Evolutionary conservation across 2,797 vertebrate species (phyloP), one percentile per base, ranked within the genome.

Genomic region (Steatocranus sp.): DNA sequence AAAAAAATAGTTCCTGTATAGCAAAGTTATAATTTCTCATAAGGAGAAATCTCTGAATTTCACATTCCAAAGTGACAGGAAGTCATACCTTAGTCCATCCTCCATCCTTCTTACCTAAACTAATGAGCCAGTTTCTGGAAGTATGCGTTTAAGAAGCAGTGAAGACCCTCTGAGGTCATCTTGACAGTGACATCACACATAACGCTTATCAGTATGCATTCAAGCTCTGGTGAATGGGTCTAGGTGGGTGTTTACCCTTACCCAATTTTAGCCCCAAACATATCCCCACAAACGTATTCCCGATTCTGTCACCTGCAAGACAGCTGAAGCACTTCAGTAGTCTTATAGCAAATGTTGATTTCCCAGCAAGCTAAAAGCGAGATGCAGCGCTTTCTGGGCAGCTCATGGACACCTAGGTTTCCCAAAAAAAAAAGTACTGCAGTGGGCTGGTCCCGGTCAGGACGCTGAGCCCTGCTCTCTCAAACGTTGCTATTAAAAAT

Each of bases 361-460:
- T 53, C 76, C 30, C 34, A n/a, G 68, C 56, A 51, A 87, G 81
- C 74, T 84, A 61, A 38, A 63, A 18, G 2, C 38, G 76, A 41
- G 14, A 84, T 77, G 79, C 87, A 25, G 66, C 32, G 63, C 14
- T 88, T 56, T 54, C 12, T 32, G 84, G 43, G 77, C 90, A 95
- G 92, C 92, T 94, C 88, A 86, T 75, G 87, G 77, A 51, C 85
- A 81, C 91, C 75, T 81, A 86, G 77, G 83, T 84, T 63, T 76
- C 84, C 86, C 48, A 77, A 85, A 86, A 92, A 86, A 92, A 94
- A 61, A 61, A 61, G 84, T 94, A 82, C 95, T 95, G 95, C 95
- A 95, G 92, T 95, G 94, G 95, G 95, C 88, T 96, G 94, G 93
- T 96, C 95, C 94, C 90, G 86, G 58, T 87, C 41, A 82, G 85